Conservation (phyloP, 2,113 vertebrate genomes). For the Peromyscus californicus region DNA sequence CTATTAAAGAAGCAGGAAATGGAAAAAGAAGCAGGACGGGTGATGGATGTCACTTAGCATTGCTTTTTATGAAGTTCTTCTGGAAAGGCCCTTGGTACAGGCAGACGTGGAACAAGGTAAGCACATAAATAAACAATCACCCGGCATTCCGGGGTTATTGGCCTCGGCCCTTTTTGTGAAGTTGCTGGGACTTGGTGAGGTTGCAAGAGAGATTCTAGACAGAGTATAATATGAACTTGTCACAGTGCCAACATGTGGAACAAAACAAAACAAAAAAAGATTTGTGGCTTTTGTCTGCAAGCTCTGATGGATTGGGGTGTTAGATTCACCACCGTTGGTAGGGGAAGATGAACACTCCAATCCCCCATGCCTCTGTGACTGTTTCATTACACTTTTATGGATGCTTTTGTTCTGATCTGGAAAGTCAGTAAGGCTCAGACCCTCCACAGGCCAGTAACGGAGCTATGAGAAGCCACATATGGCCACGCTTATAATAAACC, state of each 20-base stretch:
- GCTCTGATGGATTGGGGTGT: conserved; percentile 43
- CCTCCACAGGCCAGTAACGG: conserved; percentile 10
- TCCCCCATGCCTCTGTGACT: neutral
- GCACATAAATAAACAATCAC: conserved; percentile 64
- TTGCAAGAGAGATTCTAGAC: conserved; percentile 3
- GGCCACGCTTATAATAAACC: conserved; percentile 36
- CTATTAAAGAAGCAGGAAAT: conserved; percentile 75
- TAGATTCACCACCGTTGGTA: neutral
- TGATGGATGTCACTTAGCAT: conserved; percentile 69
- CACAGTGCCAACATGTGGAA: neutral
- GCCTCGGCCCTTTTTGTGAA: conserved; percentile 35
- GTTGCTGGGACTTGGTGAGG: conserved; percentile 49
- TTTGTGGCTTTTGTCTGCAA: conserved; percentile 64
- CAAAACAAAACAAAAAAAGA: conserved; percentile 37
- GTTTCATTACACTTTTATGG: conserved; percentile 17
- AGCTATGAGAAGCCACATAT: neutral
- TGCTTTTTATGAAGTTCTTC: conserved; percentile 77
- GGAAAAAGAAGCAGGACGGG: neutral
- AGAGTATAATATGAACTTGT: conserved; percentile 4
- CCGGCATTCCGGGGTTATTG: neutral
- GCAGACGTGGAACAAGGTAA: conserved; percentile 12
- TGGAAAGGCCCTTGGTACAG: conserved; percentile 50
- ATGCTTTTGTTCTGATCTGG: conserved; percentile 4
- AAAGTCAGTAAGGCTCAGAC: neutral
- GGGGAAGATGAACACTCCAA: neutral